Base-by-base conservation (phyloP, 2,797 vertebrate species). In the Coilia nasus region DNA sequence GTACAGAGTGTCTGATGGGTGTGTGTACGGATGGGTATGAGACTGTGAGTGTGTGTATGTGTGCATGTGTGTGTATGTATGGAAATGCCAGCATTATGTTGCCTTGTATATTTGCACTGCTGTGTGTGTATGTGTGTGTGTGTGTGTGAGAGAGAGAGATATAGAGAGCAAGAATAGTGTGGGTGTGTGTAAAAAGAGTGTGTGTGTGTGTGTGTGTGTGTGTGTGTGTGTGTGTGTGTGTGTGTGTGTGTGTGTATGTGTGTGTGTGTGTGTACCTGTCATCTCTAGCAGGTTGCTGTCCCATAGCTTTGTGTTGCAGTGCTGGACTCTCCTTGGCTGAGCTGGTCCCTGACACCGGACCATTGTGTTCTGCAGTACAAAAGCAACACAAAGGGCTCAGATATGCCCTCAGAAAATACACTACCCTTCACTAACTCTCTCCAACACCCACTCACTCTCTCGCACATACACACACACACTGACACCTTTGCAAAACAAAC, bases 291-390 rank as follows among this genome's bases (percentile, higher is more conserved):
- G 93, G 82, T 87, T 93, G 90, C 81, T 10, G 93, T 96, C 12
- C 78, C 92, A 96, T 59, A 0, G 93, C 90, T 90, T 97, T 95
- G 93, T 99, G 98, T 90, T 97, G 98, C 0, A 96, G 95, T 25
- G 98, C 98, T 4, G 98, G 98, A 91, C 98, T 99, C 91, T 99
- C 97, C 90, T 96, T 95, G 82, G 98, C 98, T 0, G 98, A 99
- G 91, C 98, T 99, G 50, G 97, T 96, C 91, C 97, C 97, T 0
- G 98, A 99, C 0, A 97, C 96, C 81, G 98, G 98, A 19, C 98
- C 98, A 41, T 95, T 97, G 89, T 97, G 97, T 85, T 99, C 98
- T 99, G 85, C 87, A 93, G 94, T 41, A 6, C 86, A 83, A 41
- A 71, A 47, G 31, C 25, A 71, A 35, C 64, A 71, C 64, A 71